Evolutionary conservation across 2,888 invertebrate genomes (phyloP).

Genomic region (Macrophya annulata): DNA sequence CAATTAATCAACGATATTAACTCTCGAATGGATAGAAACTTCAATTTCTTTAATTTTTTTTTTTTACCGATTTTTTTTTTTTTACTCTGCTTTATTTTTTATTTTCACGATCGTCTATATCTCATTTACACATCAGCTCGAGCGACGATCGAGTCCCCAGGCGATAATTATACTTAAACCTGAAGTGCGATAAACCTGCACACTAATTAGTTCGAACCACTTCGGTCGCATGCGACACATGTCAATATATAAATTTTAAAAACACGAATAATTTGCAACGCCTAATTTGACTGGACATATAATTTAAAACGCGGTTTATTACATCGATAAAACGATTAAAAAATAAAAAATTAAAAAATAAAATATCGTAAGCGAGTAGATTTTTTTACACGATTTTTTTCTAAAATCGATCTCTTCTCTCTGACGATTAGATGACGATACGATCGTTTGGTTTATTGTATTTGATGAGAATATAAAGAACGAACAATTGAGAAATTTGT

Average conservation of each 20-base stretch:
- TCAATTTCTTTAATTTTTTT: not conserved
- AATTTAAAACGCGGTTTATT: not conserved
- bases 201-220: not conserved
- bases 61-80: not conserved
- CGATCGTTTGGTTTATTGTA: too few relatives aligned
- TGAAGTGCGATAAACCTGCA: not conserved
- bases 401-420: too few relatives aligned
- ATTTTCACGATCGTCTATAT: not conserved
- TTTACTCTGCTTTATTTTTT: not conserved
- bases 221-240: not conserved
- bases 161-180: conserved; percentile 1
- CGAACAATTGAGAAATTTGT: too few relatives aligned
- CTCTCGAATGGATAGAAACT: not conserved
- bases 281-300: not conserved
- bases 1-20: not conserved
- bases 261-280: conserved; percentile 30
- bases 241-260: not conserved
- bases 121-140: not conserved
- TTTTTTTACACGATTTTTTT: not conserved
- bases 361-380: too few relatives aligned
- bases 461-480: too few relatives aligned
- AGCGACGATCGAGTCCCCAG: not conserved
- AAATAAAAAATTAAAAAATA: too few relatives aligned
- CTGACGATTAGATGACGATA: too few relatives aligned
- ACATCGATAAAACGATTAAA: not conserved